Conservation (phyloP, 1,140 invertebrate genomes). For the Andrena cerasifolii region DNA sequence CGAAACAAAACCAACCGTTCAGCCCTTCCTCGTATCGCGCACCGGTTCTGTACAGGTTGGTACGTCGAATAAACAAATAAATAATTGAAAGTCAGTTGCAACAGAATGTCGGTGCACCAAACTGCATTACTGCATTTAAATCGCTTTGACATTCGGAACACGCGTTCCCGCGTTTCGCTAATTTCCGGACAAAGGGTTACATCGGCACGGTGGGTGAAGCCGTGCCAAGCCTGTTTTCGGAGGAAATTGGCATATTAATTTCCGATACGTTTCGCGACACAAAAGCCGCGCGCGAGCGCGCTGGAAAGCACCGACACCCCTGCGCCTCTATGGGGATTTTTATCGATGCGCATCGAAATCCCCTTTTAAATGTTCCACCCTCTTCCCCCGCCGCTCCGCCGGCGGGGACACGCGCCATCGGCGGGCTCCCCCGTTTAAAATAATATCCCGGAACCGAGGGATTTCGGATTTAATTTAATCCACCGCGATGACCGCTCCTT, state of each 20-base stretch:
- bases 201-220: background rate
- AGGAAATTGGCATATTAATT: constrained; percentile 51
- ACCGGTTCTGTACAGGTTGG: background rate
- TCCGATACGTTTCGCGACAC: constrained; percentile 43
- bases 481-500: background rate
- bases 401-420: constrained; percentile 6
- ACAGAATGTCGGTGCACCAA: background rate
- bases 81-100: constrained; percentile 23
- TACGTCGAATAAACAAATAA: constrained; percentile 11
- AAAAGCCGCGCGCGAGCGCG: constrained; percentile 24
- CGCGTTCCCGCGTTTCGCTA: constrained; percentile 43
- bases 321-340: constrained; percentile 32
- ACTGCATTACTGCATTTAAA: constrained; percentile 22
- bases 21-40: too few species aligned
- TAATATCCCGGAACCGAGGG: constrained; percentile 20
- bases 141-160: constrained; percentile 56
- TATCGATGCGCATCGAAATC: constrained; percentile 32
- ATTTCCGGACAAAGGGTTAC: constrained; percentile 54
- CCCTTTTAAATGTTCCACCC: background rate
- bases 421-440: constrained; percentile 20
- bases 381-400: background rate
- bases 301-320: background rate
- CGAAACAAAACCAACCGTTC: too few species aligned
- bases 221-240: constrained; percentile 38
- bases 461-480: constrained; percentile 47